These are phyloP conservation scores for Ceyx cyanopectus DNA, from an alignment of 2,113 vertebrate genomes.

Conservation along the genomic window DNA sequence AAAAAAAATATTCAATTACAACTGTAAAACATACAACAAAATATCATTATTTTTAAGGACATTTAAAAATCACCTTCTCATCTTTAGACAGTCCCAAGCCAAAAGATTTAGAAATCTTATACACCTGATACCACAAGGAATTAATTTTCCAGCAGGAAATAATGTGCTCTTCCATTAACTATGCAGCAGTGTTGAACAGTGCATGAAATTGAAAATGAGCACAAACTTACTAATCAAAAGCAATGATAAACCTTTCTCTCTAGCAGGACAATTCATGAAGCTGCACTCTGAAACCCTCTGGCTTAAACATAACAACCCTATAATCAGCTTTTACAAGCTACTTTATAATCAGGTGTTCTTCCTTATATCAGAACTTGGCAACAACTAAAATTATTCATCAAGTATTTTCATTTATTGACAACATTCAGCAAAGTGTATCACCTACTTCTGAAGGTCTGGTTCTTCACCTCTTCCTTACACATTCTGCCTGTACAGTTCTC, in stretches of 20 bases:
- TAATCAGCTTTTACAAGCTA: background rate
- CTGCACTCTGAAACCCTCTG: background rate
- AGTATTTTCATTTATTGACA: background rate
- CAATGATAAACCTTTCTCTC: background rate
- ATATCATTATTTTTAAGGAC: background rate
- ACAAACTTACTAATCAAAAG: background rate
- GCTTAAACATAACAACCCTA: background rate
- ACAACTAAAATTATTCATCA: background rate
- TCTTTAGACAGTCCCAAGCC: background rate
- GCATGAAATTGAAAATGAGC: slow-evolving; percentile 3
- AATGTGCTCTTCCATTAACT: background rate
- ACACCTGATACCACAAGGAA: background rate
- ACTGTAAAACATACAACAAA: background rate
- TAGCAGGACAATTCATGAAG: background rate
- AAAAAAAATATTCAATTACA: background rate
- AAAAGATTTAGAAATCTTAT: background rate
- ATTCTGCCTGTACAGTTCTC: background rate
- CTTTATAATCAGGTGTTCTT: background rate
- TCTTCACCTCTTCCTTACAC: background rate
- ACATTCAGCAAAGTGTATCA: background rate
- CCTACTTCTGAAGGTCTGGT: background rate
- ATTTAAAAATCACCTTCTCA: background rate
- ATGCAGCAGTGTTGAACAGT: background rate
- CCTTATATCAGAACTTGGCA: background rate
- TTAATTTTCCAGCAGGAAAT: background rate